A percentile compares a stretch with the other conserved stretches of the same genome.
These are phyloP conservation scores for Cossypha heuglini DNA, from an alignment of 2,797 vertebrate species.

Conservation along the genomic window DNA sequence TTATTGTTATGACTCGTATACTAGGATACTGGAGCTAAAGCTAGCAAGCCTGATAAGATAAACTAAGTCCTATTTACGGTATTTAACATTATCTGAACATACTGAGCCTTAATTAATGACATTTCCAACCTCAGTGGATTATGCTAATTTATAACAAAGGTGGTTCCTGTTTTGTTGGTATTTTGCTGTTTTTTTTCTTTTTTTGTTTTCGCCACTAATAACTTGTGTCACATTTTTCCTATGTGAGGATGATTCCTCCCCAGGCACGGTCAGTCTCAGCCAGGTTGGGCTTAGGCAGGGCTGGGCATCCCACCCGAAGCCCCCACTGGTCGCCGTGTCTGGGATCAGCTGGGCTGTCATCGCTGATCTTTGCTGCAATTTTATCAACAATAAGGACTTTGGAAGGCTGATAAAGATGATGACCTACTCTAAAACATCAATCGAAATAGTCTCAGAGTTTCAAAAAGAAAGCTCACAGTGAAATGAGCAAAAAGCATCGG, in stretches of 20 bases:
- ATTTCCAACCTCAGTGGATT: constrained; percentile 43
- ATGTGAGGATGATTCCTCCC: constrained; percentile 18
- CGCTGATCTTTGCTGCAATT: constrained; percentile 1
- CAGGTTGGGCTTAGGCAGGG: neutral
- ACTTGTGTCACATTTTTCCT: neutral
- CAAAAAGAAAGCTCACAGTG: constrained; percentile 67
- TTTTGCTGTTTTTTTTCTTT: neutral
- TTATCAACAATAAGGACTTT: constrained; percentile 34
- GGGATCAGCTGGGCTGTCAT: constrained; percentile 3
- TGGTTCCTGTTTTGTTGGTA: neutral
- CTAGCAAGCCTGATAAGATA: constrained; percentile 82
- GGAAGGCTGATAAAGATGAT: constrained; percentile 60
- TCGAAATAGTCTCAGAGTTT: constrained; percentile 46
- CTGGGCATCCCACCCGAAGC: neutral
- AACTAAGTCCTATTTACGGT: constrained; percentile 82
- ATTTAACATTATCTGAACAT: constrained; percentile 83
- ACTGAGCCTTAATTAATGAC: constrained; percentile 77
- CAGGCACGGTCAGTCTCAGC: constrained; percentile 22
- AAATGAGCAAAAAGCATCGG: constrained; percentile 64
- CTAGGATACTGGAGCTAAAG: constrained; percentile 80
- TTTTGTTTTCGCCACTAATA: neutral
- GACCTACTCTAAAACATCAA: constrained; percentile 47
- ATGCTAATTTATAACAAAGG: constrained; percentile 25
- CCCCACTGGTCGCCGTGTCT: neutral
- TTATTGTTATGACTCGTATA: constrained; percentile 79